Base-by-base conservation (phyloP, 2,888 invertebrate genomes). In the Proisotoma minuta region DNA sequence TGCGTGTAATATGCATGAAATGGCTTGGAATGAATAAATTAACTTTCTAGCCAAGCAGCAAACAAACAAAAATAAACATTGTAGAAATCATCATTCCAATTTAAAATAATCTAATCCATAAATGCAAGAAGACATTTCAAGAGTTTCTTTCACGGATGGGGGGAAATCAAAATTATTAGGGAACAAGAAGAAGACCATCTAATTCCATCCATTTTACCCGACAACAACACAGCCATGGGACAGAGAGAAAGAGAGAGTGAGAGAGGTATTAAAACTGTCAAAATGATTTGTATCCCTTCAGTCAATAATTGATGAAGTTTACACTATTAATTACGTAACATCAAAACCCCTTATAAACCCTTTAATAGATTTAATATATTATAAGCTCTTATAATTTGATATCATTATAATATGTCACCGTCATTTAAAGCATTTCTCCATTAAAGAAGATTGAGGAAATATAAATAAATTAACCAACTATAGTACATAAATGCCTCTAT, bases 241-340 rank as follows among this genome's bases (percentile, higher is more conserved):
- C 34, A 34, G 34, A 34, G 34, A 15, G 8, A n/a, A 43, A 43
- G 18, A n/a, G 43, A 20, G 43, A 43, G 18, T n/a, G 43, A 5
- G 10, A 15, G 43, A 43, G 43, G 43, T 43, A 43, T 43, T 43
- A 43, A 43, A 43, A 5, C 18, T 43, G 43, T 43, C 43, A 43
- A 43, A 43, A 43, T 43, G 43, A 43, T 43, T 43, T 43, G 43
- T 43, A 43, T 43, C 43, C 43, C 43, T 43, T 43, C 43, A 43
- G 43, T 43, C 43, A 43, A 43, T 43, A 43, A 43, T 43, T 43
- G 20, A 43, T 43, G 43, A 43, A 43, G 43, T 43, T 43, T 43
- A 43, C 43, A 43, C 43, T 18, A 43, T 43, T 43, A 43, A 43
- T 43, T 43, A 43, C 43, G 43, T 20, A 43, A 43, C 43, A 43